Evolutionary conservation across 2,888 invertebrate species (phyloP).

Genomic region (Agrotis exclamationis): DNA sequence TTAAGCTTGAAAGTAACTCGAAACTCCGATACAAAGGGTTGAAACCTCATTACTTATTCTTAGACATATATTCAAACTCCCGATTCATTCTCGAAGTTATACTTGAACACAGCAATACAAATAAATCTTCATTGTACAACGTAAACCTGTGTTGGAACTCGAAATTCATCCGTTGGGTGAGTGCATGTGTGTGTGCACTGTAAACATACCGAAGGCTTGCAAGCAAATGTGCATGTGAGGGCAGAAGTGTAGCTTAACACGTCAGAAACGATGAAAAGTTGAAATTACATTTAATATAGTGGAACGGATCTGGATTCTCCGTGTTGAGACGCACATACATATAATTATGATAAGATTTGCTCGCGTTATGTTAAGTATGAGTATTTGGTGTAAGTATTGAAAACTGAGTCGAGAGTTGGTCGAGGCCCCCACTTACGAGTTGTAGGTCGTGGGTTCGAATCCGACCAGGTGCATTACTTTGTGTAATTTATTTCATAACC

Average conservation of each 20-base stretch:
- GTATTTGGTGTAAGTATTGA: not conserved
- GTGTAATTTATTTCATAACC: too few species aligned
- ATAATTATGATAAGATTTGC: not conserved
- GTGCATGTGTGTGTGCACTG: constrained; percentile 44
- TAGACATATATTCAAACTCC: constrained; percentile 36
- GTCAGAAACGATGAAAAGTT: constrained; percentile 39
- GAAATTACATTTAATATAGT: constrained; percentile 30
- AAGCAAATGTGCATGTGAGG: constrained; percentile 30
- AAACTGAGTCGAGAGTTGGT: too few species aligned
- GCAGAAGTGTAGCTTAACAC: constrained; percentile 46
- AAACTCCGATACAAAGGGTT: constrained; percentile 24
- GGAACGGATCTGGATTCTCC: not conserved
- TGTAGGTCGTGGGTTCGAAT: too few species aligned
- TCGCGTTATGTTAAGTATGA: not conserved
- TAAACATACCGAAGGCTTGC: constrained; percentile 49
- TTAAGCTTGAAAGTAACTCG: constrained; percentile 4
- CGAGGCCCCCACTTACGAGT: too few species aligned
- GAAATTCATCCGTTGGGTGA: constrained; percentile 52
- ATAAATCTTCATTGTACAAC: constrained; percentile 62
- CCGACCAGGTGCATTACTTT: too few species aligned
- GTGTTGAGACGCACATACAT: not conserved
- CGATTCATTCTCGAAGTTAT: constrained; percentile 55
- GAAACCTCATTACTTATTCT: constrained; percentile 41
- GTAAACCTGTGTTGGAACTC: constrained; percentile 57
- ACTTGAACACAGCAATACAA: constrained; percentile 57